Evolutionary conservation across 2,113 vertebrate genomes (phyloP).

Genomic region (Centropus unirufus): DNA sequence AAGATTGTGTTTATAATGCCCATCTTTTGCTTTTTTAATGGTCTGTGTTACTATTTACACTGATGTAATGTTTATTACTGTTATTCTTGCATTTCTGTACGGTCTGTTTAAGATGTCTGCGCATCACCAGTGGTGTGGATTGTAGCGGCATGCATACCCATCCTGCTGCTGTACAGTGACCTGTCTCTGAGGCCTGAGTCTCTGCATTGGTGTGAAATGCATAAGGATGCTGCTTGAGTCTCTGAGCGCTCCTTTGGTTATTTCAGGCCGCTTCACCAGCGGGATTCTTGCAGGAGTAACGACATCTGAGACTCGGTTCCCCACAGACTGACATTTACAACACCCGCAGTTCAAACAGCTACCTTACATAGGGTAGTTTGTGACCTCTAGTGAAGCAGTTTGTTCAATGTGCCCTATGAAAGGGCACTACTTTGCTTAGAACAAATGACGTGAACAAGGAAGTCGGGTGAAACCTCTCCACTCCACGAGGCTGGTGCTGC

Average conservation of each 20-base stretch:
- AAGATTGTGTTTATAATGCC: background rate
- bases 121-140: background rate
- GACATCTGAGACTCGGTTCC: background rate
- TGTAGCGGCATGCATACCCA: background rate
- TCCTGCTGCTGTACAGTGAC: background rate
- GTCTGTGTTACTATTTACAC: background rate
- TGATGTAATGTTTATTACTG: background rate
- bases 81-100: background rate
- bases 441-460: background rate
- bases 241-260: background rate
- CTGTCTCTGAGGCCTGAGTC: background rate
- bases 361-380: background rate
- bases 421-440: background rate
- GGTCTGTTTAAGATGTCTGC: background rate
- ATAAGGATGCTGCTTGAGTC: rapidly evolving
- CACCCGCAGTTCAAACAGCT: background rate
- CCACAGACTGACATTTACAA: background rate
- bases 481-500: rapidly evolving
- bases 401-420: rapidly evolving
- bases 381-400: background rate
- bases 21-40: background rate
- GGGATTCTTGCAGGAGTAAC: background rate
- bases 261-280: background rate
- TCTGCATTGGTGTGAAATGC: background rate
- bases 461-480: rapidly evolving